Percentiles rank a stretch among this genome's conserved stretches.
Evolutionary conservation across 2,113 vertebrate species (phyloP).

Genomic region (Nettapus auritus): DNA sequence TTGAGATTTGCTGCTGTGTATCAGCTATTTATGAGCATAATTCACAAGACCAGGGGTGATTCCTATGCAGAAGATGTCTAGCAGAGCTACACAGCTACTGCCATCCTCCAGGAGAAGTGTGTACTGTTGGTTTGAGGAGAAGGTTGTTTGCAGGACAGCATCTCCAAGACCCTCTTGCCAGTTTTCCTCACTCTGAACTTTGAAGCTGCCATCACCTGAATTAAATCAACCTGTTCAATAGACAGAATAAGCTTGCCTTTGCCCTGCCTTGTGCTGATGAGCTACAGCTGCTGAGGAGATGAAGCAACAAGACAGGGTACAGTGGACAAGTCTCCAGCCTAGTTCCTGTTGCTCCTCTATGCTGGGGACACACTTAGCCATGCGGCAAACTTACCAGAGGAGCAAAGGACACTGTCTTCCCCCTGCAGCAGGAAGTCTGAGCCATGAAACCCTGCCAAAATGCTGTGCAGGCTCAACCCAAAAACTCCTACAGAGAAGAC

Average conservation of each 20-base stretch:
- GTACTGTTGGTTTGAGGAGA: background rate
- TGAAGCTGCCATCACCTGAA: background rate
- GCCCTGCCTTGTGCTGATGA: background rate
- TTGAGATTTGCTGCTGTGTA: background rate
- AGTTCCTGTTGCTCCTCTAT: background rate
- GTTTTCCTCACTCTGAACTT: background rate
- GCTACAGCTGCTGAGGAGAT: background rate
- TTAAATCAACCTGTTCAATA: background rate
- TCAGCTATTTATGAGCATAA: background rate
- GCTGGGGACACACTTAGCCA: background rate
- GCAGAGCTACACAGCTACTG: background rate
- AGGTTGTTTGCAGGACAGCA: background rate
- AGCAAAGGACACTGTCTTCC: background rate
- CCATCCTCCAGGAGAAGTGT: background rate
- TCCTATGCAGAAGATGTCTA: background rate
- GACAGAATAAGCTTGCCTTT: background rate
- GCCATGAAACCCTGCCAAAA: background rate
- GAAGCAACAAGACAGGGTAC: background rate
- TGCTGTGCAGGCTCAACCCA: background rate
- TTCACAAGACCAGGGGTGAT: background rate
- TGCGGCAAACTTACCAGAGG: background rate
- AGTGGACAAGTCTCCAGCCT: background rate
- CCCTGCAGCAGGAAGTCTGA: background rate
- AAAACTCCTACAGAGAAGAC: background rate
- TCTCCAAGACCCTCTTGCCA: background rate